Conservation (phyloP, 2,888 invertebrate species). For the Aromia moschata region DNA sequence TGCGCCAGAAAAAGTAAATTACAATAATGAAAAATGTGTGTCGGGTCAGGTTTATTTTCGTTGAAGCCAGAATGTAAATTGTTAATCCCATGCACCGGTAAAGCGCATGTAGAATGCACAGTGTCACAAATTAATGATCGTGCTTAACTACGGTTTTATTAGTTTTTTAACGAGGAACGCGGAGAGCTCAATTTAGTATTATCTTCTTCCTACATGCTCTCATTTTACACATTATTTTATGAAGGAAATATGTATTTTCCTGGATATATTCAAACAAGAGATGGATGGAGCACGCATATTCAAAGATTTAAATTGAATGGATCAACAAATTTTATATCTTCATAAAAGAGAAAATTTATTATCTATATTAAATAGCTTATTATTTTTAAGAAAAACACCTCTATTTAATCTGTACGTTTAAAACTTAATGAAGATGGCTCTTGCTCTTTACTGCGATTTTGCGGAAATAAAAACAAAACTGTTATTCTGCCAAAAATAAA, state of each 20-base stretch:
- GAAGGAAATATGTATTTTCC: neutral
- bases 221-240: slow-evolving; percentile 7
- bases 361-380: no score
- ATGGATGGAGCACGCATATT: no score
- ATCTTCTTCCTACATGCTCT: slow-evolving; percentile 15
- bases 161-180: slow-evolving; percentile 27
- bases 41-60: slow-evolving; percentile 19
- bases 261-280: no score
- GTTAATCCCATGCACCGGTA: slow-evolving; percentile 21
- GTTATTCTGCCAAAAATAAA: no score
- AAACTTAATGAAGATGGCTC: no score
- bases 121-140: slow-evolving; percentile 29
- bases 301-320: no score
- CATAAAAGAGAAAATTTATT: no score
- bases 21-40: slow-evolving; percentile 26
- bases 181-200: slow-evolving; percentile 19
- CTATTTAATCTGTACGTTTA: no score
- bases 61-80: slow-evolving; percentile 22
- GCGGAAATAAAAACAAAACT: no score
- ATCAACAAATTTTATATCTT: no score
- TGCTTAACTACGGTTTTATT: slow-evolving; percentile 31
- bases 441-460: no score
- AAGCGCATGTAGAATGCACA: slow-evolving; percentile 20
- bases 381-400: no score
- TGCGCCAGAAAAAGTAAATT: slow-evolving; percentile 20